Base-by-base conservation (phyloP, 2,113 vertebrate genomes). In the Thymallus thymallus region DNA sequence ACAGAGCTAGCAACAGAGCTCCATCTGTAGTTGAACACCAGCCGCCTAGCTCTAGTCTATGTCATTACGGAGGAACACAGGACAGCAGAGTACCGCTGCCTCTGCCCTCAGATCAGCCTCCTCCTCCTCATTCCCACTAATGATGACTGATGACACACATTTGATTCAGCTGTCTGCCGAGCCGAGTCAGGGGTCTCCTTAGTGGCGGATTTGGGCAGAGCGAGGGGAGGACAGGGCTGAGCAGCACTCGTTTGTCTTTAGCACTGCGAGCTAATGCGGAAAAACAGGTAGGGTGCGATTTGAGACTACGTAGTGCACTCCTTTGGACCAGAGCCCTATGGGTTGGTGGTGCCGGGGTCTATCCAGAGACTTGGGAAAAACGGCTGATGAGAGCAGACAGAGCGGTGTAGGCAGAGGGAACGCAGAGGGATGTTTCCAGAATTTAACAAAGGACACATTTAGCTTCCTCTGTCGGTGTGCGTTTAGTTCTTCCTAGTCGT, bases 391-490 rank as follows among this genome's bases (percentile, higher is more conserved):
- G 79, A 84, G 75, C 69, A 63, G 82, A 76, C 78, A 76, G 73
- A 77, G 82, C 5, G 48, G 13, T 18, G 48, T 77, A 71, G 82
- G 83, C 86, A 69, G 73, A 80, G 77, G 14, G 76, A 88, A 77
- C 76, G 30, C 82, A 73, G 80, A 75, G 82, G 81, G 91, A 88
- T 79, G 82, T 83, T 87, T 71, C 76, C 63, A 69, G 77, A 83
- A 78, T 88, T 86, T 88, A 90, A 90, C 89, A 84, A 87, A 90
- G 83, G 86, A 85, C 83, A 85, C 80, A 85, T 88, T 88, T 78
- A 79, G 82, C 84, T 86, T 86, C 85, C 81, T 79, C 30, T 20
- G 70, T 84, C 71, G 72, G 78, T 75, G 68, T 77, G 64, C 18
- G 18, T 66, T 32, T 32, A 12, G 30, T 35, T 63, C 20, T 66